A percentile compares a stretch with the other conserved stretches of the same genome.
Evolutionary conservation across 2,888 invertebrate species (phyloP).

Genomic region (Elmis aenea): DNA sequence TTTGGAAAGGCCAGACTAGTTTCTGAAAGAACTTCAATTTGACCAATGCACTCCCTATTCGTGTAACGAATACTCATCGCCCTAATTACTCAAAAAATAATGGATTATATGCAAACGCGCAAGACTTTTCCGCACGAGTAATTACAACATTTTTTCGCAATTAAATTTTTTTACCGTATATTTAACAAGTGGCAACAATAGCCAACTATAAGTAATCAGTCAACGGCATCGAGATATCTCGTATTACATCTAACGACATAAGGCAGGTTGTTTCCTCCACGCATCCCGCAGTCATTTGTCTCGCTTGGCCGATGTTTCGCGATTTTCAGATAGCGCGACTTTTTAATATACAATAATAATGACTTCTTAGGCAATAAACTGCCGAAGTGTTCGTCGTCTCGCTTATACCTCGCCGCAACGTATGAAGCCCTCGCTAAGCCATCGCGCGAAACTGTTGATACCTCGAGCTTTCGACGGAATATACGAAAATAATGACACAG

Average conservation of each 20-base stretch:
- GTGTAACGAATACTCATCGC: no score
- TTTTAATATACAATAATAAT: slow-evolving; percentile 36
- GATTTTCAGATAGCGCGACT: slow-evolving; percentile 34
- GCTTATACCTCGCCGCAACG: slow-evolving; percentile 11
- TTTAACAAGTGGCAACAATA: no score
- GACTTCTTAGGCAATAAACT: slow-evolving; percentile 27
- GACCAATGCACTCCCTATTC: no score
- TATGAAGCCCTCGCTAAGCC: slow-evolving; percentile 9
- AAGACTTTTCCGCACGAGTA: no score
- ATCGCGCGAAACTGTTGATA: slow-evolving; percentile 10
- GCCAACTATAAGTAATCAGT: slow-evolving; percentile 8
- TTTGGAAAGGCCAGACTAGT: no score
- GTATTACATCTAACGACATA: slow-evolving; percentile 24
- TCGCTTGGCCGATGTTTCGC: slow-evolving; percentile 34
- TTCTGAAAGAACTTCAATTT: no score
- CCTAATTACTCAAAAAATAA: no score
- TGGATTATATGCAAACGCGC: no score
- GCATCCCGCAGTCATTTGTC: slow-evolving; percentile 33
- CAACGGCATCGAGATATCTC: slow-evolving; percentile 16
- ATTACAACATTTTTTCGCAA: no score
- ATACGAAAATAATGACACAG: slow-evolving; percentile 17
- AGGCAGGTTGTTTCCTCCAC: slow-evolving; percentile 23
- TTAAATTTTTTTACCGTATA: no score
- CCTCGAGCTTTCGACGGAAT: slow-evolving; percentile 10
- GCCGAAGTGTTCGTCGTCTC: slow-evolving; percentile 15